Evolutionary conservation across 2,888 invertebrate species (phyloP).

Genomic region (Trisateles emortualis): DNA sequence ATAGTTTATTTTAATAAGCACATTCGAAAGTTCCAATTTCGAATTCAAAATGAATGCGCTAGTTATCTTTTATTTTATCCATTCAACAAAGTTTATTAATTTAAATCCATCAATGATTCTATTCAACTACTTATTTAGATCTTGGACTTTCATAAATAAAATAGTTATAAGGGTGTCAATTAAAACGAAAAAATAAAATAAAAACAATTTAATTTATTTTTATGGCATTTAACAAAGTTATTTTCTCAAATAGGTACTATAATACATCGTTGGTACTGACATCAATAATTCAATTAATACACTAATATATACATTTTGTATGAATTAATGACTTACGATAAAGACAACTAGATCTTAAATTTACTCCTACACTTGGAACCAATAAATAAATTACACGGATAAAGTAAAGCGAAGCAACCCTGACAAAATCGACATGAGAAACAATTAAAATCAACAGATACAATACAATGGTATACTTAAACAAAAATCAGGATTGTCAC

Average conservation of each 20-base stretch:
- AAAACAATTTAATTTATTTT: conserved; percentile 84
- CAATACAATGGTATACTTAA: conserved; percentile 56
- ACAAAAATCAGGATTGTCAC: conserved; percentile 55
- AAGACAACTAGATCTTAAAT: conserved; percentile 71
- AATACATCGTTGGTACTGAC: conserved; percentile 85
- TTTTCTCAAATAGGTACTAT: conserved; percentile 69
- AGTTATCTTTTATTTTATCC: conserved; percentile 15
- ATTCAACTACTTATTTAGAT: conserved; percentile 31
- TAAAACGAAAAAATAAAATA: conserved; percentile 72
- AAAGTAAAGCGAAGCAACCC: conserved; percentile 55
- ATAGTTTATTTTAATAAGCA: conserved; percentile 22
- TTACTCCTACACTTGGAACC: conserved; percentile 66
- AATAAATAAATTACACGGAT: conserved; percentile 78
- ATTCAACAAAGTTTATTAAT: conserved; percentile 8
- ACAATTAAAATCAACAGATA: conserved; percentile 75
- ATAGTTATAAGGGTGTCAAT: conserved; percentile 33
- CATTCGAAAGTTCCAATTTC: conserved; percentile 31
- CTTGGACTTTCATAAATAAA: conserved; percentile 8
- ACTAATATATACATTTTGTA: conserved; percentile 78
- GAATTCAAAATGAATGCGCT: conserved; percentile 28
- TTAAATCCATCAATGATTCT: conserved; percentile 19
- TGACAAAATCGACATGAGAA: conserved; percentile 50
- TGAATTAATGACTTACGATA: conserved; percentile 70
- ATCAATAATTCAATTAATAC: conserved; percentile 73
- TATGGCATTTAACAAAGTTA: conserved; percentile 84